Percentiles rank a stretch among this genome's conserved stretches.
Conservation (phyloP, 2,113 vertebrate species). For the Origma solitaria region DNA sequence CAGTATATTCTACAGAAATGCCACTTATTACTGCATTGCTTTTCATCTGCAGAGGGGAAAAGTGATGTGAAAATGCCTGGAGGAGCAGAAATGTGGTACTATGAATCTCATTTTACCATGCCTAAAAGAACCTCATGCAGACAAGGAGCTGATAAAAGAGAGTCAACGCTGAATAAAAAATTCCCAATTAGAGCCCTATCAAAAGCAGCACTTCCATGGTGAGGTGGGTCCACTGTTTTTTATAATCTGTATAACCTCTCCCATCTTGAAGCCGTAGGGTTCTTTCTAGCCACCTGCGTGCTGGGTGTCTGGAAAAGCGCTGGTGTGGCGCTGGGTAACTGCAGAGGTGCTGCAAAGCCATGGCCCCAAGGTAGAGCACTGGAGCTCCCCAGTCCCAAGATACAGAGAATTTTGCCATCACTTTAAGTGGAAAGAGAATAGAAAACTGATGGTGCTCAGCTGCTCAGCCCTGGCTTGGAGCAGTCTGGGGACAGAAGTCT, state of each 20-base stretch:
- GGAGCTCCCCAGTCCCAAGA: background rate
- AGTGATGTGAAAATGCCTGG: background rate
- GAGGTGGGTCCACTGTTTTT: background rate
- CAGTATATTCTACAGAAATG: background rate
- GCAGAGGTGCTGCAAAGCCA: background rate
- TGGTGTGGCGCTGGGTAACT: background rate
- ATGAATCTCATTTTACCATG: background rate
- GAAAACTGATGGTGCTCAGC: background rate
- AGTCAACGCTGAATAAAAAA: background rate
- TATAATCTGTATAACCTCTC: background rate
- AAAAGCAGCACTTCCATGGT: background rate
- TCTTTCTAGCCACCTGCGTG: background rate
- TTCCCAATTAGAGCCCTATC: background rate
- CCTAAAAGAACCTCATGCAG: background rate
- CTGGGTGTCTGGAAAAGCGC: background rate
- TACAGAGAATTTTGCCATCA: background rate
- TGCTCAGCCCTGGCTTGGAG: background rate
- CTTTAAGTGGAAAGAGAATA: background rate
- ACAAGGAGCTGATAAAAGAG: conserved; percentile 8
- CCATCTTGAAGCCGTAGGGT: background rate
- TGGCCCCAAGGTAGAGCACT: background rate
- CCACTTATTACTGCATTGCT: background rate
- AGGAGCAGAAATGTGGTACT: conserved; percentile 27
- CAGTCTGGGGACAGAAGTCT: background rate
- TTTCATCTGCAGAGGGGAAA: conserved; percentile 23